These are phyloP conservation scores for Stenchaetothrips biformis DNA, from an alignment of 2,888 invertebrate species.

Conservation along the genomic window DNA sequence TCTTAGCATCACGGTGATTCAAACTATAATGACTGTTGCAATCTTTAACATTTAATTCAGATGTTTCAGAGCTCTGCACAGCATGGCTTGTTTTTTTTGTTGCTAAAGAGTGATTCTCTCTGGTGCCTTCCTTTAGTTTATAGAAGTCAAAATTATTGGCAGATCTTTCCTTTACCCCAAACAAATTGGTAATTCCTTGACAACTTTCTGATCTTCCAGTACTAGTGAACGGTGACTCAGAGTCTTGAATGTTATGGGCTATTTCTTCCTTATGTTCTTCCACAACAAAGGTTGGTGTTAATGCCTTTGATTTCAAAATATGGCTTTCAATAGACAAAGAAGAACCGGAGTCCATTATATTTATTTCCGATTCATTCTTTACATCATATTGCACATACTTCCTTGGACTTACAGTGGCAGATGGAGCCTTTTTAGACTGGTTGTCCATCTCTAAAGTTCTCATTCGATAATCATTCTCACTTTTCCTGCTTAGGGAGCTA, in stretches of 20 bases:
- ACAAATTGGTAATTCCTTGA: background rate
- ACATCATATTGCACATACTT: background rate
- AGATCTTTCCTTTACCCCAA: background rate
- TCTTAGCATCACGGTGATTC: conserved; percentile 45
- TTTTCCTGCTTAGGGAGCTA: background rate
- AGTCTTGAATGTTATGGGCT: background rate
- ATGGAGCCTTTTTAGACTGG: background rate
- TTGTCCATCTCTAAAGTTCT: background rate
- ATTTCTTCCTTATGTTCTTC: background rate
- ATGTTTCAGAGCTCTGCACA: background rate
- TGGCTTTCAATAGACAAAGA: background rate
- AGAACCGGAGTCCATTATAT: background rate
- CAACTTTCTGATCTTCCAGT: background rate
- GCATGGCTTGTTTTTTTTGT: background rate
- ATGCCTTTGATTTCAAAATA: background rate
- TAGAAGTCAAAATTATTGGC: background rate
- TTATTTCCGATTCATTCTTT: background rate
- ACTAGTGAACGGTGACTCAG: background rate
- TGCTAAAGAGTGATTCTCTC: background rate
- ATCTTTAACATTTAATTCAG: conserved; percentile 33
- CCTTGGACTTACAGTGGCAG: background rate
- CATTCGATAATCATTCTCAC: background rate
- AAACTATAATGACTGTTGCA: conserved; percentile 42
- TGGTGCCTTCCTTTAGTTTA: background rate
- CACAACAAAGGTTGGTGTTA: background rate